Percentiles rank a stretch among this genome's conserved stretches.
Conservation (phyloP, 1,140 invertebrate genomes). For the Apis dorsata region DNA sequence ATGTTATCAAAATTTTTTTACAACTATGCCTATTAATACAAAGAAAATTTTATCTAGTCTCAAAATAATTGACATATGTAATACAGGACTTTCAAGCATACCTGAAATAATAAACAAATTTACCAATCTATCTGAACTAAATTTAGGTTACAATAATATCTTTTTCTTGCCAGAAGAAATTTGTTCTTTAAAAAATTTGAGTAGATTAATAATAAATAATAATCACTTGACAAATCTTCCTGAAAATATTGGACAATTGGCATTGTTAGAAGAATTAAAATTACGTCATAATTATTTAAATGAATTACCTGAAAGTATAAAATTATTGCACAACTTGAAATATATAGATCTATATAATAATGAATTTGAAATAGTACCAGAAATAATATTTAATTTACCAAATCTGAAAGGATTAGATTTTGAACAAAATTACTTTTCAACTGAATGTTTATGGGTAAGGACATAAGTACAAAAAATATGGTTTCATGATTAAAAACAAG, state of each 20-base stretch:
- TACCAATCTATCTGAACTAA: constrained; percentile 55
- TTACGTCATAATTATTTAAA: constrained; percentile 59
- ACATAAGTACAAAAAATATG: background rate
- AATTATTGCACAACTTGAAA: constrained; percentile 50
- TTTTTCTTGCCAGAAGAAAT: constrained; percentile 67
- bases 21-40: constrained; percentile 46
- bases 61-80: constrained; percentile 46
- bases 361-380: constrained; percentile 50
- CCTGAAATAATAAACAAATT: constrained; percentile 50
- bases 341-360: constrained; percentile 72
- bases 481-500: background rate
- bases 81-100: constrained; percentile 49
- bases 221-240: constrained; percentile 61
- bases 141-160: constrained; percentile 63
- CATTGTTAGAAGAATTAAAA: constrained; percentile 53
- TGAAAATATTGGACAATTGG: constrained; percentile 58
- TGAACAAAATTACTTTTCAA: constrained; percentile 62
- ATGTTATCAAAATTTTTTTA: constrained; percentile 49
- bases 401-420: constrained; percentile 65
- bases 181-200: constrained; percentile 58
- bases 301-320: constrained; percentile 60
- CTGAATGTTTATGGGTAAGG: constrained; percentile 52
- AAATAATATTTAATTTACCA: constrained; percentile 28
- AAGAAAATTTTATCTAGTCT: constrained; percentile 45
- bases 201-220: constrained; percentile 50